These are phyloP conservation scores for Paradisaea rubra DNA, from an alignment of 2,113 vertebrate genomes.

Conservation along the genomic window DNA sequence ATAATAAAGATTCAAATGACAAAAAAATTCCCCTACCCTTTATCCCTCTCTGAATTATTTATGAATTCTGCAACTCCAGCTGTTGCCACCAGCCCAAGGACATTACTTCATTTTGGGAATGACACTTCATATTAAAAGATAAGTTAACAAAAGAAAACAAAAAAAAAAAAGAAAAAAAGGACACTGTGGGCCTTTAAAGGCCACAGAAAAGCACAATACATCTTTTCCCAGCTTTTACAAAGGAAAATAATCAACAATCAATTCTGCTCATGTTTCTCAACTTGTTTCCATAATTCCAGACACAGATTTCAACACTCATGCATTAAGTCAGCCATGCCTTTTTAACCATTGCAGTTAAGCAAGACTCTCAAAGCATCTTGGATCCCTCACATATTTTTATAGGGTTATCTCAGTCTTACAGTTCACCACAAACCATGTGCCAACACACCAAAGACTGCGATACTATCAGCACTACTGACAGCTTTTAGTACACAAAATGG, in stretches of 20 bases:
- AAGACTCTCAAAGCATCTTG: background rate
- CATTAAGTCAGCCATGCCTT: background rate
- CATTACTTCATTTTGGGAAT: slow-evolving; percentile 37
- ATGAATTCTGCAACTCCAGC: slow-evolving; percentile 50
- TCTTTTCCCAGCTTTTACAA: background rate
- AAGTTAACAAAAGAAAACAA: background rate
- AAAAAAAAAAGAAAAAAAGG: background rate
- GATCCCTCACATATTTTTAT: background rate
- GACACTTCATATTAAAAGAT: slow-evolving; percentile 10
- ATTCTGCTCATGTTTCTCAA: background rate
- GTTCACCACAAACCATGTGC: background rate
- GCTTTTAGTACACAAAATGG: background rate
- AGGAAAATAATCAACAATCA: background rate
- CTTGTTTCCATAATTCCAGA: background rate
- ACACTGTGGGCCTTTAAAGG: background rate
- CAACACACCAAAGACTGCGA: background rate
- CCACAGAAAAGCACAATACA: background rate
- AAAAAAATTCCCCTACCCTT: background rate
- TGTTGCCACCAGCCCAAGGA: slow-evolving; percentile 58
- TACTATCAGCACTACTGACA: background rate
- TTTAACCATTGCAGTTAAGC: background rate
- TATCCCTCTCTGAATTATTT: slow-evolving; percentile 57
- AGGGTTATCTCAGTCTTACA: background rate
- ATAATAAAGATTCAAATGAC: slow-evolving; percentile 52
- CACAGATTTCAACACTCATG: background rate